Evolutionary conservation across 2,113 vertebrate species (phyloP), one percentile per base, ranked within the genome.

Genomic region (Scomber japonicus): DNA sequence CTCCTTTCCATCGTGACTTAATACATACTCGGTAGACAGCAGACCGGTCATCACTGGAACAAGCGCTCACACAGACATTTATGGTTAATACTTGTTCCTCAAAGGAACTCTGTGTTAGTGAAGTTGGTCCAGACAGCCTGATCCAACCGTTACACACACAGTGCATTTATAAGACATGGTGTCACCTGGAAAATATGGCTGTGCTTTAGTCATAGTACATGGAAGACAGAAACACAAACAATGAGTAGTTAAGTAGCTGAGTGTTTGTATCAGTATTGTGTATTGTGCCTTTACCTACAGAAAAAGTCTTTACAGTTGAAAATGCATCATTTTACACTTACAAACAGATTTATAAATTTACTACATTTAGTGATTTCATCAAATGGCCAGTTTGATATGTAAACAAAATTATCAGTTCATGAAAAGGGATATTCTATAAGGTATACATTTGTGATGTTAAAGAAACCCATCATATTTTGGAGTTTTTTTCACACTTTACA

Each of bases 131-230:
- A 91, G 74, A 75, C 84, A 64, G 76, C 60, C 81, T 70, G 70
- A 68, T 79, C 46, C 66, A 31, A 62, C 45, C 63, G 48, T 62
- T 62, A 67, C 46, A 76, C 66, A 71, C 71, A 73, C 59, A 44
- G 21, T 54, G 48, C 5, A 40, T 51, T 65, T 73, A 14, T 56
- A 74, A 79, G 66, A 86, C 83, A 59, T 81, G 17, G 62, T 83
- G 84, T 90, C 75, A 88, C 70, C 75, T 83, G 90, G 90, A 91
- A 93, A 91, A 75, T 83, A 89, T 86, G 79, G 44, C n/a, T 35
- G 70, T 69, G 65, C 30, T 78, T 83, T 69, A 13, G 40, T 69
- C 59, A 65, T 45, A 35, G 64, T 55, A 76, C 11, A 54, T 0
- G 45, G 21, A 45, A 50, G 24, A 53, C n/a, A 67, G 35, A 30